Conservation (phyloP, 1,140 invertebrate species). For the Hypsibius dujardini region DNA sequence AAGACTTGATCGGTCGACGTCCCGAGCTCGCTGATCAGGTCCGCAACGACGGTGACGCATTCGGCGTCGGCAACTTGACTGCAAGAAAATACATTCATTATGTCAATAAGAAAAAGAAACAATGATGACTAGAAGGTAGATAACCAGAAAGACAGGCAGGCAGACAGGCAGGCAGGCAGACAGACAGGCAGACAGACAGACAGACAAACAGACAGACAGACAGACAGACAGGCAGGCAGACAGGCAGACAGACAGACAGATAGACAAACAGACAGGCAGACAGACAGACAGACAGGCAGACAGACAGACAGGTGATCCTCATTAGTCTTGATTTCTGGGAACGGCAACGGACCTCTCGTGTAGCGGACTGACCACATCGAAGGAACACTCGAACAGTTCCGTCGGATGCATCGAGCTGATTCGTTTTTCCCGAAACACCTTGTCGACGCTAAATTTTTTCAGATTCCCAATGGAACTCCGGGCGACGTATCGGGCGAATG, state of each 20-base stretch:
- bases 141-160: too few species aligned
- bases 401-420: constrained; percentile 65
- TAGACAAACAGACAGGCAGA: too few species aligned
- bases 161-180: too few species aligned
- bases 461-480: constrained; percentile 56
- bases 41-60: constrained; percentile 53
- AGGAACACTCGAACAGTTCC: constrained; percentile 72
- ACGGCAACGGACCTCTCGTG: constrained; percentile 35
- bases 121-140: too few species aligned
- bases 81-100: too few species aligned
- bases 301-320: too few species aligned
- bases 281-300: too few species aligned
- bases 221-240: constrained; percentile 24
- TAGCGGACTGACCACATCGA: constrained; percentile 67
- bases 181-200: too few species aligned
- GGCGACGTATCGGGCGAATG: constrained; percentile 63
- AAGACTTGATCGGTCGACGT: constrained; percentile 48
- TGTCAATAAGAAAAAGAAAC: too few species aligned
- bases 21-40: constrained; percentile 54
- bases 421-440: constrained; percentile 65
- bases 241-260: too few species aligned
- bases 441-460: constrained; percentile 63
- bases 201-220: too few species aligned
- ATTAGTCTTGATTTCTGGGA: too few species aligned
- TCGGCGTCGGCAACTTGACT: constrained; percentile 65